These are phyloP conservation scores for Seira musarum DNA, from an alignment of 2,888 invertebrate species.

Conservation along the genomic window DNA sequence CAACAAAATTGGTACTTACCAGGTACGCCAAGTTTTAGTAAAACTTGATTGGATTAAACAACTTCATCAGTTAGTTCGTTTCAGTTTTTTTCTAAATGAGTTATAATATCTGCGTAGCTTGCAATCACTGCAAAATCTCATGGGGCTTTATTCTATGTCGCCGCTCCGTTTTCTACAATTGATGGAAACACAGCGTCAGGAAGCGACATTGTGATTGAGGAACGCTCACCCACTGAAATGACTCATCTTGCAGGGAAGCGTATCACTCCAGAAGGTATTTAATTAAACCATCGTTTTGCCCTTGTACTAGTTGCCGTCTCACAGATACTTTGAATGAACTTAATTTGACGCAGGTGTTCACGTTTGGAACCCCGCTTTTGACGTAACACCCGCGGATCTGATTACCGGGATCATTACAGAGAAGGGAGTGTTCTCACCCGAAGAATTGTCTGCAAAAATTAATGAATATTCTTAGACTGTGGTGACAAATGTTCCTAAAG, in stretches of 20 bases:
- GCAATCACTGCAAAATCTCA: constrained; percentile 94
- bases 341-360: constrained; percentile 50
- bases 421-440: constrained; percentile 85
- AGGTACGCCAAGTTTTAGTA: constrained; percentile 74
- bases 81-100: neutral
- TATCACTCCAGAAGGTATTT: constrained; percentile 88
- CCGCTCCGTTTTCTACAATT: constrained; percentile 93
- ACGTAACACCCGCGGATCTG: constrained; percentile 93
- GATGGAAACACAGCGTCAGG: constrained; percentile 87
- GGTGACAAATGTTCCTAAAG: no score
- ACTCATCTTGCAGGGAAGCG: constrained; percentile 88
- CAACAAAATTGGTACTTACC: constrained; percentile 98
- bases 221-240: constrained; percentile 92
- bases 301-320: neutral
- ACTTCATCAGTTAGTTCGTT: neutral
- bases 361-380: constrained; percentile 80
- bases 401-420: constrained; percentile 97
- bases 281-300: no score
- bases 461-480: no score
- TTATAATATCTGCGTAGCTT: constrained; percentile 74
- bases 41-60: constrained; percentile 26
- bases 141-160: constrained; percentile 94
- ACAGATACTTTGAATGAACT: neutral
- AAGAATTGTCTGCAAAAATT: constrained; percentile 71
- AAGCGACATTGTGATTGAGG: constrained; percentile 92